phyloP scores from a whole-genome alignment of 2,113 vertebrate genomes.

The Leptobrachium leishanense region DNA sequence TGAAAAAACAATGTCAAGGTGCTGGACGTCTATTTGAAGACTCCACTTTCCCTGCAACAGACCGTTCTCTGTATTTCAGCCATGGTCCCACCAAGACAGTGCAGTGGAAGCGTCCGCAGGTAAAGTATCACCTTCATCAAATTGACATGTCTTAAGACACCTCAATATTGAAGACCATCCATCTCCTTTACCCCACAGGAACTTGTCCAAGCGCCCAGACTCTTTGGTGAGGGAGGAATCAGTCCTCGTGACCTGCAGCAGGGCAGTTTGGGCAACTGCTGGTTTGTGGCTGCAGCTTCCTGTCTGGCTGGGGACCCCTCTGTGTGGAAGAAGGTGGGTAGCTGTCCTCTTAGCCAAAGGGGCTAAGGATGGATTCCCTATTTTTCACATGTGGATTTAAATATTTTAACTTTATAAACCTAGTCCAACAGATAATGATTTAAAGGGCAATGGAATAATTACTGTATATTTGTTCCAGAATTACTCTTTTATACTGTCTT shows the following conservation, averaged over 20 bases:
- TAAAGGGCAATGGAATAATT: background rate
- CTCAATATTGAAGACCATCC: background rate
- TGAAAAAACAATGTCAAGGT: slow-evolving; percentile 63
- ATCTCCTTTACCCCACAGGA: background rate
- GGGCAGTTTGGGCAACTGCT: slow-evolving; percentile 81
- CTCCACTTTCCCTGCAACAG: slow-evolving; percentile 65
- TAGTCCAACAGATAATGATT: background rate
- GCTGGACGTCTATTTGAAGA: slow-evolving; percentile 70
- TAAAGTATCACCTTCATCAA: slow-evolving; percentile 39
- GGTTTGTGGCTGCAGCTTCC: slow-evolving; percentile 81
- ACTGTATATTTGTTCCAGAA: too few relatives aligned
- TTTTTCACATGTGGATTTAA: background rate
- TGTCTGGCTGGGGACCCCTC: slow-evolving; percentile 73
- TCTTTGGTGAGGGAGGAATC: slow-evolving; percentile 63
- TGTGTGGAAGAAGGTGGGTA: slow-evolving; percentile 75
- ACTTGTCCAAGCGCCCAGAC: slow-evolving; percentile 6
- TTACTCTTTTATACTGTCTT: too few relatives aligned
- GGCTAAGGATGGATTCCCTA: background rate
- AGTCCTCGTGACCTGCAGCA: slow-evolving; percentile 79
- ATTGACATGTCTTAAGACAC: background rate
- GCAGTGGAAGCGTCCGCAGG: slow-evolving; percentile 75
- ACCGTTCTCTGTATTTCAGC: slow-evolving; percentile 73
- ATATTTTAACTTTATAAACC: too few relatives aligned
- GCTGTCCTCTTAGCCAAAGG: too few relatives aligned
- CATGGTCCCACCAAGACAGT: slow-evolving; percentile 64